These are phyloP conservation scores for Idaea aversata DNA, from an alignment of 2,888 invertebrate species.

Conservation along the genomic window DNA sequence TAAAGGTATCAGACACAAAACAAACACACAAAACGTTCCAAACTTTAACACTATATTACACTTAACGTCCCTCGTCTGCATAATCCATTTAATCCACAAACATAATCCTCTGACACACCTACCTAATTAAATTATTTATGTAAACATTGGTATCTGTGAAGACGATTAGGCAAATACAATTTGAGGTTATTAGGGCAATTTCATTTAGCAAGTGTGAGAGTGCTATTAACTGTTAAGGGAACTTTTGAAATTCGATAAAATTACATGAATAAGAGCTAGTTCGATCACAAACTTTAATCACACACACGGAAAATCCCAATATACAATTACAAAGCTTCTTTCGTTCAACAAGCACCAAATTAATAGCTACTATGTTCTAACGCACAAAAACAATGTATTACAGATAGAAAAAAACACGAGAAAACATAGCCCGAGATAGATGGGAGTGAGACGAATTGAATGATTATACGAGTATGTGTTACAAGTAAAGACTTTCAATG, in stretches of 20 bases:
- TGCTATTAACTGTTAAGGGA: background rate
- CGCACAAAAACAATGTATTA: constrained; percentile 9
- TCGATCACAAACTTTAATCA: too few relatives aligned
- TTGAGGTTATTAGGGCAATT: background rate
- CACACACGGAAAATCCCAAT: background rate
- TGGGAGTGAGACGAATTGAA: constrained; percentile 32
- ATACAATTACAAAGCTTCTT: background rate
- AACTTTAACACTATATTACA: background rate
- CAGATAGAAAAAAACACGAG: background rate
- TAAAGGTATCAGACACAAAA: too few relatives aligned
- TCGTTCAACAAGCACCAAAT: background rate
- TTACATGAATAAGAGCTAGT: too few relatives aligned
- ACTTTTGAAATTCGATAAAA: background rate
- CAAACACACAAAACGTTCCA: background rate
- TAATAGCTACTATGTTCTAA: background rate
- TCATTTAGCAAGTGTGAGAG: background rate
- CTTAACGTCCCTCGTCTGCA: background rate
- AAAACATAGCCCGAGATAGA: constrained; percentile 16
- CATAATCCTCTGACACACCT: background rate
- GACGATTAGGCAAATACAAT: background rate
- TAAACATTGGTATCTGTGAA: background rate
- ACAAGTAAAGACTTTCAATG: constrained; percentile 32
- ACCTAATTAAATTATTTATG: background rate
- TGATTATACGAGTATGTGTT: constrained; percentile 34
- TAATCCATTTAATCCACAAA: background rate